Evolutionary conservation across 2,888 invertebrate species (phyloP).

Genomic region (Prosopocoilus inquinatus): DNA sequence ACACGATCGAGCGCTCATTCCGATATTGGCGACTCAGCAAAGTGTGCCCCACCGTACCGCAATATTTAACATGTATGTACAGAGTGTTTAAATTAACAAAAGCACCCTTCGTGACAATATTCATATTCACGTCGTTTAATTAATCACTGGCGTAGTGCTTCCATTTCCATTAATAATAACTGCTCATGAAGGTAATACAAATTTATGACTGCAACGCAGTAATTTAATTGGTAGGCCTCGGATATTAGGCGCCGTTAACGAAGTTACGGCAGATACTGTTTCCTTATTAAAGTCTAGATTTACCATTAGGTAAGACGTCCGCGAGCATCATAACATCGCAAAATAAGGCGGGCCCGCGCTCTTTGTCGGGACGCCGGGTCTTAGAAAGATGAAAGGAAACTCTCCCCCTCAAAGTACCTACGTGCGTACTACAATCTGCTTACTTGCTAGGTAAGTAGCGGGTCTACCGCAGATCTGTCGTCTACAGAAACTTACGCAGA

Average conservation of each 20-base stretch:
- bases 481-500: conserved; percentile 37
- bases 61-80: no score
- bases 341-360: background rate
- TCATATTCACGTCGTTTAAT: no score
- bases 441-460: conserved; percentile 36
- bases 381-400: conserved; percentile 35
- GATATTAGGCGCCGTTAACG: background rate
- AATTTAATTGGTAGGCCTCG: no score
- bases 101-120: no score
- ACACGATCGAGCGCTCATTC: no score
- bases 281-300: background rate
- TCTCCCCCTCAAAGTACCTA: conserved; percentile 29
- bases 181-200: no score
- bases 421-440: conserved; percentile 31
- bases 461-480: conserved; percentile 39
- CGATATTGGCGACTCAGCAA: no score
- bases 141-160: no score
- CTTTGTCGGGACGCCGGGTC: background rate
- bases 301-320: background rate
- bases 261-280: background rate
- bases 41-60: no score
- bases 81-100: no score
- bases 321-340: background rate
- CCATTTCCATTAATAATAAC: no score
- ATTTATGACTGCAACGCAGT: no score